A percentile compares a stretch with the other conserved stretches of the same genome.
Conservation (phyloP, 53 echinoderm and acorn worm species). For the Echinometra lucunter region DNA sequence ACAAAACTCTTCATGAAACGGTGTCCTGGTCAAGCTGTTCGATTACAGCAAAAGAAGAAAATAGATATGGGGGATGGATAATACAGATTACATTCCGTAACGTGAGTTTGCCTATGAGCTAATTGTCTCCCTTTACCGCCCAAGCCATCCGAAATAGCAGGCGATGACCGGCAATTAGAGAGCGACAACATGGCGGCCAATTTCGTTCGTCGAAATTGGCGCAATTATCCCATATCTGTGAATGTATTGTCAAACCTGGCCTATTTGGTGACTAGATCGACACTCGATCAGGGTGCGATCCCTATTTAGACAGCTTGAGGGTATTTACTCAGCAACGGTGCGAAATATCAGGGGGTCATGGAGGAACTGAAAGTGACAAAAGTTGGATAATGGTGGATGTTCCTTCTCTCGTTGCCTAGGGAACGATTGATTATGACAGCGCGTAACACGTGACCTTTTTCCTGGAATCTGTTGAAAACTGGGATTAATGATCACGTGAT, state of each 20-base stretch:
- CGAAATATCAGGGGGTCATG: conserved; percentile 22
- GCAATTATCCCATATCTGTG: conserved; percentile 30
- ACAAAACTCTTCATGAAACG: too few relatives aligned
- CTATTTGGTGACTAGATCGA: conserved; percentile 19
- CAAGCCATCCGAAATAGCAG: neutral
- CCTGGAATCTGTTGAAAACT: neutral
- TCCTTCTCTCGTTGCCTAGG: neutral
- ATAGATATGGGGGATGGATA: neutral
- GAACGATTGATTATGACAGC: neutral
- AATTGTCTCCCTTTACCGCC: neutral
- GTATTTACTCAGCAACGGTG: conserved; percentile 14
- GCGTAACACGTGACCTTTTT: neutral
- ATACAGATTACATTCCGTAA: neutral
- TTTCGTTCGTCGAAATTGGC: conserved; percentile 6
- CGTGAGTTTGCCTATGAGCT: neutral
- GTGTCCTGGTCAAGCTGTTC: neutral
- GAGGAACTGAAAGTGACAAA: neutral
- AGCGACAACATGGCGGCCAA: neutral
- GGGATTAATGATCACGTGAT: neutral
- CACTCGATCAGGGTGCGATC: conserved; percentile 8
- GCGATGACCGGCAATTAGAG: conserved; percentile 14
- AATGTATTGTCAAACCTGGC: neutral
- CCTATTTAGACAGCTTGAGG: conserved; percentile 26
- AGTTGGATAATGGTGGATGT: conserved; percentile 7
- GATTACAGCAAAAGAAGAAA: neutral